Evolutionary conservation across 2,888 invertebrate species (phyloP), one percentile per base, ranked within the genome.

Genomic region (Punctoribates punctum): DNA sequence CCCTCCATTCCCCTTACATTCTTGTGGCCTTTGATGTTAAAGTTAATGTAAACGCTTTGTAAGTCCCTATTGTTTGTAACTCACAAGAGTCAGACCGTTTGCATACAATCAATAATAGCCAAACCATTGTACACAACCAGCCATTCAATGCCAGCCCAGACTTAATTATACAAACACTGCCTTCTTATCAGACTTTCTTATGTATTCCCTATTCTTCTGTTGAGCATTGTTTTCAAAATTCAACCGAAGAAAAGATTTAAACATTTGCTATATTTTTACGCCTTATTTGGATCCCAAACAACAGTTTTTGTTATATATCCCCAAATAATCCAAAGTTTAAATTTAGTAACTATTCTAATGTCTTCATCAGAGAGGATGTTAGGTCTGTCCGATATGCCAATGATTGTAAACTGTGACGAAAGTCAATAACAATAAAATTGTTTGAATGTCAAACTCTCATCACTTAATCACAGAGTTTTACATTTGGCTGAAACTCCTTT

Each of bases 71-170:
- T 70, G 70, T 70, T 70, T 70, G 42, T 70, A 17, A 29, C 65
- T 38, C 17, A 25, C 20, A 17, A 57, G 57, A 57, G 57, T n/a
- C 20, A 54, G 54, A 8, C 9, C 57, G 29, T 65, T 17, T 65
- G 65, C 65, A 65, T 65, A 65, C 65, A 65, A 65, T 65, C 65
- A 65, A 65, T 65, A 65, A 29, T 57, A 57, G 57, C 57, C 11
- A 20, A 25, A 57, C 11, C 20, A 57, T 57, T 57, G 57, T 57
- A 25, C 57, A 57, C 4, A 34, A 20, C 27, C 34, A 11, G 1
- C 0, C 4, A 65, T 34, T 34, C 65, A 65, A 65, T 34, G 17
- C 34, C 23, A 29, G n/a, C 13, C 65, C 25, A 34, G 34, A 65
- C 23, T 65, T 65, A 65, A 65, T 65, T 65, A 65, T 20, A 65